Conservation (phyloP, 2,888 invertebrate species). For the Cosmia pyralina region DNA sequence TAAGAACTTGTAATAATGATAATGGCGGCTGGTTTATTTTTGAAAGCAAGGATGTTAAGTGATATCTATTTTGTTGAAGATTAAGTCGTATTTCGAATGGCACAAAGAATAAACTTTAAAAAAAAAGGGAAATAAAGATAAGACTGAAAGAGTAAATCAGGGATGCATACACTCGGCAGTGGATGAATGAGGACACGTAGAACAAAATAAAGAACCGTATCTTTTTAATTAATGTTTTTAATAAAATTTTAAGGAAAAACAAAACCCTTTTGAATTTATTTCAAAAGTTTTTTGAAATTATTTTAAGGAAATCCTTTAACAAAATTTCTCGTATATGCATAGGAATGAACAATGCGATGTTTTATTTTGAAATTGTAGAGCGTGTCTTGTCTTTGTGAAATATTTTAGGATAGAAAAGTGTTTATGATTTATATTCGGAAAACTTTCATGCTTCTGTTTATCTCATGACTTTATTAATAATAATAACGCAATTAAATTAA, state of each 20-base stretch:
- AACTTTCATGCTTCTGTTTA: background rate
- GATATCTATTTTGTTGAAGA: constrained; percentile 33
- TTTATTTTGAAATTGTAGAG: background rate
- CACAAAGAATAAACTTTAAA: constrained; percentile 19
- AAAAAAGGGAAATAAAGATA: constrained; percentile 6
- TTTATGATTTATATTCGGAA: background rate
- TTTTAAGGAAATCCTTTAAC: background rate
- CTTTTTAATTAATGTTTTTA: constrained; percentile 39
- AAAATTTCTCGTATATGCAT: background rate
- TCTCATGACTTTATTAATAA: background rate
- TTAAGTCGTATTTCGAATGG: constrained; percentile 36
- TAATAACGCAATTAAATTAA: background rate
- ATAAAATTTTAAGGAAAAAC: constrained; percentile 16
- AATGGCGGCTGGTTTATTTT: constrained; percentile 44
- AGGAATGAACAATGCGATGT: background rate
- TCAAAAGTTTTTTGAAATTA: constrained; percentile 13
- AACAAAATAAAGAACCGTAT: constrained; percentile 46
- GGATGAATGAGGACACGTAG: constrained; percentile 8
- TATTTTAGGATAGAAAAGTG: background rate
- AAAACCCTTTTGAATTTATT: background rate
- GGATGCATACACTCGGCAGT: background rate
- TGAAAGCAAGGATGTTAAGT: constrained; percentile 23
- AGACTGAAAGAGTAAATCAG: constrained; percentile 18
- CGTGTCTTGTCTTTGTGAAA: background rate
- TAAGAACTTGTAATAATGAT: constrained; percentile 62